Conservation (phyloP, 2,113 vertebrate genomes). For the Clarias magur region DNA sequence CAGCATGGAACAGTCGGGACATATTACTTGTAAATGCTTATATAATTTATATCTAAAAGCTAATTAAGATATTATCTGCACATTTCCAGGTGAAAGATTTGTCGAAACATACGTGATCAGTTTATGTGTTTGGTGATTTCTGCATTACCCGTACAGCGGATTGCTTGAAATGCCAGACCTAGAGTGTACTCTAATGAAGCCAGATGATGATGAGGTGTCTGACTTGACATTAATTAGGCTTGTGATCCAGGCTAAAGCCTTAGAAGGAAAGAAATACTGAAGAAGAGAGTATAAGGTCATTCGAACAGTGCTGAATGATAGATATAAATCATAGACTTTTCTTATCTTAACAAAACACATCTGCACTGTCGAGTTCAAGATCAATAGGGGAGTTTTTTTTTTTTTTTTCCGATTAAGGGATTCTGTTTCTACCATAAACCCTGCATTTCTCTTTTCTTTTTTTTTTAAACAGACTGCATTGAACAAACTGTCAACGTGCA, state of each 20-base stretch:
- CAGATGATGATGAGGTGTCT: neutral
- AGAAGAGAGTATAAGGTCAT: neutral
- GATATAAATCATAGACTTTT: conserved; percentile 18
- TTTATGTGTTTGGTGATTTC: neutral
- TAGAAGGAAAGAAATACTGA: neutral
- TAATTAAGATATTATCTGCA: neutral
- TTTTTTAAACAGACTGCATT: neutral
- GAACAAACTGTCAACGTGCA: neutral
- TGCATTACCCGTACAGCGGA: neutral
- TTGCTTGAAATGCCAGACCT: neutral
- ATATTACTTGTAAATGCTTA: neutral
- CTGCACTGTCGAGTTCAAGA: neutral
- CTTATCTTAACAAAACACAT: conserved; percentile 39
- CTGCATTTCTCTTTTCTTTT: neutral
- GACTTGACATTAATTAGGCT: conserved; percentile 20
- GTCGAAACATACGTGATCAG: neutral
- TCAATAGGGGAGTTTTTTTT: neutral
- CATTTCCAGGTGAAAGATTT: neutral
- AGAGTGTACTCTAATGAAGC: conserved; percentile 5
- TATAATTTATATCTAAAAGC: neutral
- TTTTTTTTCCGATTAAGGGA: conserved; percentile 9
- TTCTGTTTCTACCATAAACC: neutral
- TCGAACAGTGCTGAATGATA: neutral
- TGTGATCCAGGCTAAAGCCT: neutral
- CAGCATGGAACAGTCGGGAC: neutral